These are phyloP conservation scores for Papilio gigon DNA, from an alignment of 2,888 invertebrate species.

Conservation along the genomic window DNA sequence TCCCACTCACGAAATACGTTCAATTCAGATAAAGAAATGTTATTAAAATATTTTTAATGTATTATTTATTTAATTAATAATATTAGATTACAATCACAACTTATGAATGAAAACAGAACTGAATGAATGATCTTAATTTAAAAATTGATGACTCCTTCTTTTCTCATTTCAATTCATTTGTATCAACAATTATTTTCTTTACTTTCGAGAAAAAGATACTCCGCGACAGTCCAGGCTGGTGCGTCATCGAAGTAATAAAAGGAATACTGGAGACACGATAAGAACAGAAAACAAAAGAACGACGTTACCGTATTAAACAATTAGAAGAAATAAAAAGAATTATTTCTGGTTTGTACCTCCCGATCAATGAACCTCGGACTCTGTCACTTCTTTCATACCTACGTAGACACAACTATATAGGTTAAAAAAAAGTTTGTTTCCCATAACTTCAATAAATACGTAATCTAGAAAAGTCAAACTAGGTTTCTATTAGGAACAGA, in stretches of 20 bases:
- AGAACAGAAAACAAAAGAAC: no score
- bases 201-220: no score
- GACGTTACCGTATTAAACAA: no score
- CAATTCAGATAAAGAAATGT: slow-evolving; percentile 20
- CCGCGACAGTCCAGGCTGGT: no score
- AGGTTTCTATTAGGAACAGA: neutral
- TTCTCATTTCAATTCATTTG: neutral
- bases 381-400: no score
- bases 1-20: slow-evolving; percentile 48
- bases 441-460: neutral
- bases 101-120: neutral
- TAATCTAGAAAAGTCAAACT: neutral
- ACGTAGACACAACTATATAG: no score
- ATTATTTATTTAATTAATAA: neutral
- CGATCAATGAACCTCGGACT: no score
- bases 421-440: no score
- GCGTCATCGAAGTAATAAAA: no score
- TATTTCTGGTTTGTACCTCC: no score
- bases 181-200: neutral
- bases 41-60: slow-evolving; percentile 19
- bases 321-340: no score
- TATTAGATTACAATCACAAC: neutral
- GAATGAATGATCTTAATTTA: neutral
- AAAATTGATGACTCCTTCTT: neutral
- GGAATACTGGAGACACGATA: no score